Conservation (phyloP, 2,797 vertebrate genomes). For the Poeciliopsis presidionis region DNA sequence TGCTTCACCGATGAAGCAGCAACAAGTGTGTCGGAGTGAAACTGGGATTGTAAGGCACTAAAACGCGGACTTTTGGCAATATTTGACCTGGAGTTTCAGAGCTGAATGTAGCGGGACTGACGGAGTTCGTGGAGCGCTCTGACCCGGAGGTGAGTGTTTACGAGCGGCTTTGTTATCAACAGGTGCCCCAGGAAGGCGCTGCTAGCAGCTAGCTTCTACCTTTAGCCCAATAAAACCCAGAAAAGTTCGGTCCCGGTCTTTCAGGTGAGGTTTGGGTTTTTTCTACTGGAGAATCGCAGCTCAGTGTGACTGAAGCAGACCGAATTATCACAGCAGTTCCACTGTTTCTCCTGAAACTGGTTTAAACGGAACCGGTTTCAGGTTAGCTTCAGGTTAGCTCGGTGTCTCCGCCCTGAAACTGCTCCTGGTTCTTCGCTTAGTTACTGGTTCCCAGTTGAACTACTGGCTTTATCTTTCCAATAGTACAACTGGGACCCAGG, state of each 20-base stretch:
- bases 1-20: constrained; percentile 17
- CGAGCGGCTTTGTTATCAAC: constrained; percentile 76
- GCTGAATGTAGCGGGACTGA: constrained; percentile 1
- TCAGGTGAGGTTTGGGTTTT: neutral
- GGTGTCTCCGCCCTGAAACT: constrained; percentile 5
- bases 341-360: neutral
- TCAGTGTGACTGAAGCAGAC: neutral
- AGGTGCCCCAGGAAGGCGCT: constrained; percentile 57
- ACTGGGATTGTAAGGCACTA: constrained; percentile 4
- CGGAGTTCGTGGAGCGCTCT: neutral
- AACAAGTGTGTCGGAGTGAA: constrained; percentile 35
- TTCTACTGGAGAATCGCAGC: accelerated
- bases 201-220: constrained; percentile 68
- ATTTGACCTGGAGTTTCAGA: neutral
- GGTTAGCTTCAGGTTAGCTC: neutral
- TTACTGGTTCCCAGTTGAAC: too few species aligned
- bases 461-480: too few species aligned
- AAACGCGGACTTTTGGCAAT: neutral
- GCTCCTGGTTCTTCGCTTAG: neutral
- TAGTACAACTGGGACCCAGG: too few species aligned
- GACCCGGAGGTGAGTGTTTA: constrained; percentile 56
- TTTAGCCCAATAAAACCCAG: constrained; percentile 36
- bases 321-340: neutral
- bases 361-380: constrained; percentile 11
- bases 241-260: neutral